These are phyloP conservation scores for Spisula subtruncata DNA, from an alignment of 2,888 invertebrate species.

Conservation along the genomic window DNA sequence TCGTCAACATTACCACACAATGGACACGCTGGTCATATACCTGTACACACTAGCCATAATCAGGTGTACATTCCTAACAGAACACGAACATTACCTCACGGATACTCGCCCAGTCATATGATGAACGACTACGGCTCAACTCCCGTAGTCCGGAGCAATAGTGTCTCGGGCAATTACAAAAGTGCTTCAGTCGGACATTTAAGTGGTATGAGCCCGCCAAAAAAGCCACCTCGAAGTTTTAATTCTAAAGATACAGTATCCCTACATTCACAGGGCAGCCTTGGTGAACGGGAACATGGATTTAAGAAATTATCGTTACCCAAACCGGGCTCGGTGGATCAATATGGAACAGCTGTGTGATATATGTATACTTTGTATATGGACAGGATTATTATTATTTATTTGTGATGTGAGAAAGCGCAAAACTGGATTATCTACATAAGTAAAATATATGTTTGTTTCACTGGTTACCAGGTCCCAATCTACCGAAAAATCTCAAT, in stretches of 20 bases:
- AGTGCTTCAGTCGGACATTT: conserved; percentile 83
- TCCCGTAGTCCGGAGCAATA: conserved; percentile 59
- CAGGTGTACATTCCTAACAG: conserved; percentile 58
- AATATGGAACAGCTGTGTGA: conserved; percentile 79
- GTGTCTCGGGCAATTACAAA: conserved; percentile 67
- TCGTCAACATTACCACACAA: conserved; percentile 64
- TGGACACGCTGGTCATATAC: conserved; percentile 35
- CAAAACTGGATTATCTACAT: no score
- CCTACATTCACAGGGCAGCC: conserved; percentile 71
- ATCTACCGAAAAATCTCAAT: no score
- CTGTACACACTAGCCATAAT: conserved; percentile 19
- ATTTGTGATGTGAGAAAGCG: no score
- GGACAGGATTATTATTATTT: neutral
- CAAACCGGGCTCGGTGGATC: conserved; percentile 76
- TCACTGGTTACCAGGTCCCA: no score
- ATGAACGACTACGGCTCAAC: conserved; percentile 49
- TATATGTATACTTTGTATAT: neutral
- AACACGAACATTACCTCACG: conserved; percentile 67
- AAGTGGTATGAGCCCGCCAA: conserved; percentile 75
- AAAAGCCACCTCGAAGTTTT: conserved; percentile 81
- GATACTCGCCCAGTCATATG: conserved; percentile 55
- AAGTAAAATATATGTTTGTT: no score
- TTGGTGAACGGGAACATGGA: conserved; percentile 66
- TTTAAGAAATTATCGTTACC: conserved; percentile 76
- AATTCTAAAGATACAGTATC: conserved; percentile 80